Base-by-base conservation (phyloP, 2,888 invertebrate genomes). In the Aphidius colemani region DNA sequence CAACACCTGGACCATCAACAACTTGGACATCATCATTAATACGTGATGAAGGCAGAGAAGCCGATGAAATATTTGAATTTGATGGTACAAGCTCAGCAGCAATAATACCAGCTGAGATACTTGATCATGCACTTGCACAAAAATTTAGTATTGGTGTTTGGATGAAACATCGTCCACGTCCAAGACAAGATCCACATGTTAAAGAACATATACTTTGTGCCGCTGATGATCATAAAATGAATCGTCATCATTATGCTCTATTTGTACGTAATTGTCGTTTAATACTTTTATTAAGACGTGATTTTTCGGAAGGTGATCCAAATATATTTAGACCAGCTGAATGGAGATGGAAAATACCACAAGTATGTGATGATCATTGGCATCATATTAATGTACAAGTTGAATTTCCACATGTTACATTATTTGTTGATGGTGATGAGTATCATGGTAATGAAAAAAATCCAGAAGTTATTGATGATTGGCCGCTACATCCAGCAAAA, bases 151-250 rank as follows among this genome's bases (percentile, higher is more conserved):
- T 99, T 75, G 89, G 94, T 51, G 95, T 95, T 8, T 98, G 98
- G 94, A 92, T 99, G 88, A 89, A 96, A 59, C 98, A 98, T 84
- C 92, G 92, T 50, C 89, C 90, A 10, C 88, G 90, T 50, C 87
- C 89, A 0, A 89, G 90, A 72, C 88, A 89, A 71, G 95, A 96
- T 82, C 94, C 95, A 74, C 95, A 95, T 78, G 86, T 90, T 70
- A 99, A 99, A 84, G 98, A 99, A 79, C 98, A 98, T 78, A 91
- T 99, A 74, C 85, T 99, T 53, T 99, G 99, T 82, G 93, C 94
- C 75, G 96, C 98, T 40, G 99, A 99, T 83, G 96, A 98, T 79
- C 96, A 97, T 81, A 96, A 95, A 85, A 97, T 98, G 96, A 98
- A 98, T 85, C 91, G 99, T 5, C 98, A 99, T 84, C 99, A 99